Evolutionary conservation across 2,113 vertebrate species (phyloP).

Genomic region (Seriola dumerili): DNA sequence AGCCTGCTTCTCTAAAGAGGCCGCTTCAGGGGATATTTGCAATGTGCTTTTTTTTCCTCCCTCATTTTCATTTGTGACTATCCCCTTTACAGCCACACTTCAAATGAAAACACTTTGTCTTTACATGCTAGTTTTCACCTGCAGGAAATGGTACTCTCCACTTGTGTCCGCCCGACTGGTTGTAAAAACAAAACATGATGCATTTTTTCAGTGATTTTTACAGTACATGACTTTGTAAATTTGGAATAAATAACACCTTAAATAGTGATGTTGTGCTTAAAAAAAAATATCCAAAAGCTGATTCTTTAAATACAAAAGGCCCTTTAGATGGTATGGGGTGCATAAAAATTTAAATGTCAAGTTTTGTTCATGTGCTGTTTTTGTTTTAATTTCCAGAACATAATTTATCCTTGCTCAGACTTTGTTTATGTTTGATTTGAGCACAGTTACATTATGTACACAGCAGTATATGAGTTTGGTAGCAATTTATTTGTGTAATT

Average conservation of each 20-base stretch:
- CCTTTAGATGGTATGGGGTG: constrained; percentile 15
- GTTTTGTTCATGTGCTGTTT: constrained; percentile 68
- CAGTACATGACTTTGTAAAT: constrained; percentile 1
- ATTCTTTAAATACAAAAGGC: constrained; percentile 36
- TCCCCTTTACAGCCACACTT: constrained; percentile 68
- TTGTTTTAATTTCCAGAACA: constrained; percentile 72
- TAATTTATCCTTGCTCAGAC: constrained; percentile 50
- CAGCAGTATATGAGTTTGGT: constrained; percentile 67
- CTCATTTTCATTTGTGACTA: constrained; percentile 60
- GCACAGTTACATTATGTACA: constrained; percentile 47
- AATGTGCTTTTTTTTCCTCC: constrained; percentile 28
- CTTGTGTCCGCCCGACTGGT: constrained; percentile 49
- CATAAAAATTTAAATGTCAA: constrained; percentile 63
- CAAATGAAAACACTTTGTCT: constrained; percentile 73
- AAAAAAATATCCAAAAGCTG: constrained; percentile 19
- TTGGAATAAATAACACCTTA: neutral
- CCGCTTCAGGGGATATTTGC: constrained; percentile 75
- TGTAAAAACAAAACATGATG: constrained; percentile 25
- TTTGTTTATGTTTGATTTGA: constrained; percentile 72
- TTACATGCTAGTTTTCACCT: constrained; percentile 68
- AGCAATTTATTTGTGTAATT: constrained; percentile 79
- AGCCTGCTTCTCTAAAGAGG: constrained; percentile 76
- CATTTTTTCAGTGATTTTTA: constrained; percentile 11
- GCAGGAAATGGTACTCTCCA: constrained; percentile 46
- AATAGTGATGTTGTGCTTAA: constrained; percentile 5